Percentiles rank a stretch among this genome's conserved stretches.
Evolutionary conservation across 2,113 vertebrate genomes (phyloP).

Genomic region (Gopherus flavomarginatus): DNA sequence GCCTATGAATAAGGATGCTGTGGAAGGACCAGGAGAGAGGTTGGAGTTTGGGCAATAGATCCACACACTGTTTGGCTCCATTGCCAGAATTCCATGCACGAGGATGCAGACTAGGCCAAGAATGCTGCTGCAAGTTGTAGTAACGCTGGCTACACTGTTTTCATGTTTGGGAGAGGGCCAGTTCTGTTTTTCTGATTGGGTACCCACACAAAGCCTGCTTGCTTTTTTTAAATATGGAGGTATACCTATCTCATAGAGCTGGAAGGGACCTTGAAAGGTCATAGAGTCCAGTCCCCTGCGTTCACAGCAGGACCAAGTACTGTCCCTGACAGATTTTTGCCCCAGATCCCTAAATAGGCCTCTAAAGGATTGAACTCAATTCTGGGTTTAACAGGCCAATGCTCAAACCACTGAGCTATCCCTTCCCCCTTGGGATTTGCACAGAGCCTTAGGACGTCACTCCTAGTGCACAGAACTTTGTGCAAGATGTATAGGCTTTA

Average conservation of each 20-base stretch:
- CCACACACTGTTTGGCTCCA: background rate
- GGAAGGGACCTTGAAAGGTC: no score
- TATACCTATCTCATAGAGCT: no score
- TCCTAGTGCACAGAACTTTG: background rate
- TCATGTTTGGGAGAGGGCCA: background rate
- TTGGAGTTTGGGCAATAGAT: accelerated
- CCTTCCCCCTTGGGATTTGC: background rate
- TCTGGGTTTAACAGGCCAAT: no score
- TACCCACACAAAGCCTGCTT: background rate
- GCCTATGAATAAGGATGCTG: background rate
- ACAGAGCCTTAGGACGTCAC: background rate
- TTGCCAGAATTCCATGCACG: background rate
- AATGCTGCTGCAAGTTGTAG: background rate
- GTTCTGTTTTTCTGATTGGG: background rate
- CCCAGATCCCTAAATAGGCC: no score
- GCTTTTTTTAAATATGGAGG: background rate
- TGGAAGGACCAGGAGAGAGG: background rate
- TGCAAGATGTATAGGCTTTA: background rate
- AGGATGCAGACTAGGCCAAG: background rate
- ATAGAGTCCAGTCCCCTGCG: no score
- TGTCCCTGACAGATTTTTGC: no score
- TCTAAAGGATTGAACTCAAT: no score
- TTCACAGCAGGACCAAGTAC: no score
- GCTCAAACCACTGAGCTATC: no score
- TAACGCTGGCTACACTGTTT: background rate